Evolutionary conservation across 2,113 vertebrate genomes (phyloP), one percentile per base, ranked within the genome.

Genomic region (western clawed frog (Xenopus tropicalis)): DNA sequence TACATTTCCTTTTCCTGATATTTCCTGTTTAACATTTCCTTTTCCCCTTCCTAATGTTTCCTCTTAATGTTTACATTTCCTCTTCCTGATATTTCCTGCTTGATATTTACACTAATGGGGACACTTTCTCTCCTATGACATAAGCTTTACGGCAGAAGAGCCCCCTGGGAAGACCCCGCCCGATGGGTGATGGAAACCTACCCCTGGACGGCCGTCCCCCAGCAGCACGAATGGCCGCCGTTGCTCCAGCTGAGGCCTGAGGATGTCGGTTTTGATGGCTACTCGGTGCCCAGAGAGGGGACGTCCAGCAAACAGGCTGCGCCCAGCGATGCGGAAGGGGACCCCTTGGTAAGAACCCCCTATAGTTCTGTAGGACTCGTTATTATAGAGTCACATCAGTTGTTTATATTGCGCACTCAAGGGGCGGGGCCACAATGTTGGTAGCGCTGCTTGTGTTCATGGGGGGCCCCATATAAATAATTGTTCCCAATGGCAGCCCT

Each of bases 151-250:
- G 97, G 97, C 23, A 93, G 96, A 80, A 88, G 97, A 57, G 92
- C 93, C 0, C 93, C 93, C 3, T 99, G 97, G 97, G 97, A 98
- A 67, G 97, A 99, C 74, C 97, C 97, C 0, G 95, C 96, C 25
- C 93, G 91, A 67, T 99, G 97, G 97, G 97, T 99, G 24, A 95
- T 94, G 80, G 96, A 98, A 81, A 95, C 93, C 3, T 98, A 97
- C 66, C 97, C 97, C 0, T 99, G 97, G 97, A 88, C 90, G 0
- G 90, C 93, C 67, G 89, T 85, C 25, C 92, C 94, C 0, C 87
- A 94, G 59, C 94, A 94, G 14, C 89, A 94, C 0, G 97, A 99
- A 74, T 99, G 97, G 97, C 95, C 96, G 0, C 93, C 95, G 0
- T 86, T 99, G 73, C 90, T 99, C 4, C 95, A 98, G 87, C 93